Evolutionary conservation across 2,888 invertebrate species (phyloP).

Genomic region (Volucella bombylans): DNA sequence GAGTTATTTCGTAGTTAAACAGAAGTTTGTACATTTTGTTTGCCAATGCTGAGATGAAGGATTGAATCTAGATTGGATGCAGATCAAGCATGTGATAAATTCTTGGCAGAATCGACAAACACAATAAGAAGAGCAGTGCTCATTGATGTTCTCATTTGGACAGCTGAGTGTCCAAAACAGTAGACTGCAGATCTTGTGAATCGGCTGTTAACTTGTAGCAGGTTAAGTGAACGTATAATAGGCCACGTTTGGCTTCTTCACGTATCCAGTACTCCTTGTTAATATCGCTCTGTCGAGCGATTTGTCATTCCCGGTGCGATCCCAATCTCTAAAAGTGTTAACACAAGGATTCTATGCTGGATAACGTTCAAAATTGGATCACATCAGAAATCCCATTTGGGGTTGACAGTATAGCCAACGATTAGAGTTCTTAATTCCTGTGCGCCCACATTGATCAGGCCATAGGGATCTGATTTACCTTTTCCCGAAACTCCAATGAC

Average conservation of each 20-base stretch:
- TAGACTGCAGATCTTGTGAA: conserved; percentile 88
- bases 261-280: conserved; percentile 84
- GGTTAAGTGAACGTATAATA: conserved; percentile 93
- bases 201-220: conserved; percentile 93
- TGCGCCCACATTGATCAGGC: conserved; percentile 94
- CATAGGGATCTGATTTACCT: conserved; percentile 99
- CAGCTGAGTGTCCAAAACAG: conserved; percentile 89
- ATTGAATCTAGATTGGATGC: conserved; percentile 92
- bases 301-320: conserved; percentile 95
- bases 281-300: conserved; percentile 92
- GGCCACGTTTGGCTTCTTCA: conserved; percentile 97
- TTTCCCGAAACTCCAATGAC: conserved; percentile 96
- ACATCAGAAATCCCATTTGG: conserved; percentile 98
- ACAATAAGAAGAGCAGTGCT: conserved; percentile 91
- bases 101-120: conserved; percentile 95
- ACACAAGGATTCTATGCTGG: conserved; percentile 84
- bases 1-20: conserved; percentile 91
- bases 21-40: conserved; percentile 88
- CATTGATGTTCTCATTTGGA: too few relatives aligned
- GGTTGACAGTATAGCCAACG: conserved; percentile 96
- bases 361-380: conserved; percentile 90
- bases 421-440: conserved; percentile 96
- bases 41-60: conserved; percentile 90
- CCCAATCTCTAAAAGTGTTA: conserved; percentile 93
- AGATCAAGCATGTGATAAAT: conserved; percentile 90